A percentile compares a stretch with the other conserved stretches of the same genome.
These are phyloP conservation scores for Delia radicum DNA, from an alignment of 1,140 invertebrate genomes.

Conservation along the genomic window DNA sequence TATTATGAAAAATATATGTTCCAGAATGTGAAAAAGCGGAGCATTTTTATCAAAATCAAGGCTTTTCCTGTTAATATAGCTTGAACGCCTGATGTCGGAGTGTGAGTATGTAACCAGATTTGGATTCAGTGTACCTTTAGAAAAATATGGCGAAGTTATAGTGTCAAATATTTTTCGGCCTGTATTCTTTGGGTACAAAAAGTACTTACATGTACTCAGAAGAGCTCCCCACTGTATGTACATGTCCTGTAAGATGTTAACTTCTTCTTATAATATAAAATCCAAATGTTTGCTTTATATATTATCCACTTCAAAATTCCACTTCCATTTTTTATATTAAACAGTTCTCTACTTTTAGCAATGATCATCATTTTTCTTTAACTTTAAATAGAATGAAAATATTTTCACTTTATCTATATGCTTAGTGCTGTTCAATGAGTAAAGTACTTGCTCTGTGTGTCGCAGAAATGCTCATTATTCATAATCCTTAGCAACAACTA, in stretches of 20 bases:
- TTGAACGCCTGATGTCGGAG: too few relatives aligned
- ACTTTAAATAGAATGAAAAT: background rate
- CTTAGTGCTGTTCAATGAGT: background rate
- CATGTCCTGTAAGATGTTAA: background rate
- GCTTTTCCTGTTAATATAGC: too few relatives aligned
- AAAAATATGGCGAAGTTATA: too few relatives aligned
- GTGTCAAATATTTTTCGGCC: too few relatives aligned
- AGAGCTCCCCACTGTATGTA: too few relatives aligned
- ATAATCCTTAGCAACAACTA: background rate
- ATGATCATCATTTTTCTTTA: conserved; percentile 5
- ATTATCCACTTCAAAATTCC: background rate
- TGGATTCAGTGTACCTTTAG: too few relatives aligned
- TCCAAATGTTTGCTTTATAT: background rate
- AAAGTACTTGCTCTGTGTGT: background rate
- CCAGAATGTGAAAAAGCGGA: too few relatives aligned
- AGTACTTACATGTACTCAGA: too few relatives aligned
- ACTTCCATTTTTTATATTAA: background rate
- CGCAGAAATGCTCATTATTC: conserved; percentile 25
- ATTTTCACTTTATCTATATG: background rate
- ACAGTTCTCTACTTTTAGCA: background rate
- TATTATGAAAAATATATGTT: too few relatives aligned
- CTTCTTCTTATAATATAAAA: background rate
- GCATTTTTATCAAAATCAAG: too few relatives aligned
- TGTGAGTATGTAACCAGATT: too few relatives aligned
- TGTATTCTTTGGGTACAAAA: too few relatives aligned